These are phyloP conservation scores for Pollicipes pollicipes DNA, from an alignment of 1,140 invertebrate genomes.

Conservation along the genomic window DNA sequence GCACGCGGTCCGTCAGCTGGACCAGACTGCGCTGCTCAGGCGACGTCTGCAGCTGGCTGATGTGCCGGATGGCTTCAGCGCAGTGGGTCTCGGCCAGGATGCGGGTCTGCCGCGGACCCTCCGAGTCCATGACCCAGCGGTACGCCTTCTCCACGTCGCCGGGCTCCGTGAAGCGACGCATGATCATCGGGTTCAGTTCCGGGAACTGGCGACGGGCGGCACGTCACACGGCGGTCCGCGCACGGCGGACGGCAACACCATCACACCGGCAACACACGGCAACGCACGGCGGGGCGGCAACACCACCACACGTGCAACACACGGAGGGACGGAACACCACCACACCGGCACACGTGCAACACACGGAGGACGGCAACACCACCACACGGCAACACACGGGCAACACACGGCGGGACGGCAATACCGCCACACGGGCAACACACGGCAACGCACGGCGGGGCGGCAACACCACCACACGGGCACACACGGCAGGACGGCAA, in stretches of 20 bases:
- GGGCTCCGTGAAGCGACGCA: slow-evolving; percentile 78
- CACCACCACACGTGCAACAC: too few relatives aligned
- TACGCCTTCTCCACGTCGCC: slow-evolving; percentile 86
- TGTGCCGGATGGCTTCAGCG: slow-evolving; percentile 58
- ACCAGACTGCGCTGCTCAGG: slow-evolving; percentile 68
- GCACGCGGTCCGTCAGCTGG: slow-evolving; percentile 61
- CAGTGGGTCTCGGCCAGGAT: slow-evolving; percentile 85
- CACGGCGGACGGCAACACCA: not conserved
- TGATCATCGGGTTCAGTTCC: slow-evolving; percentile 87
- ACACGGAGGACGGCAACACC: too few relatives aligned
- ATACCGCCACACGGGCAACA: too few relatives aligned
- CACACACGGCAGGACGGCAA: too few relatives aligned
- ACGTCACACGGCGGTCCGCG: slow-evolving; percentile 7
- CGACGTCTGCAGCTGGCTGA: slow-evolving; percentile 54
- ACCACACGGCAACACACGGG: too few relatives aligned
- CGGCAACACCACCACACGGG: too few relatives aligned
- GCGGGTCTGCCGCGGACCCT: slow-evolving; percentile 77
- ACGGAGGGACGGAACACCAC: too few relatives aligned
- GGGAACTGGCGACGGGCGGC: slow-evolving; percentile 53
- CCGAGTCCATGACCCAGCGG: slow-evolving; percentile 76
- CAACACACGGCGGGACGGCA: too few relatives aligned
- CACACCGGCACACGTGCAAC: too few relatives aligned
- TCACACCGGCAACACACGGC: too few relatives aligned
- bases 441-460: too few relatives aligned
- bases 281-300: too few relatives aligned